A percentile compares a stretch with the other conserved stretches of the same genome.
Conservation (phyloP, 2,113 vertebrate species). For the Aphelocoma coerulescens region DNA sequence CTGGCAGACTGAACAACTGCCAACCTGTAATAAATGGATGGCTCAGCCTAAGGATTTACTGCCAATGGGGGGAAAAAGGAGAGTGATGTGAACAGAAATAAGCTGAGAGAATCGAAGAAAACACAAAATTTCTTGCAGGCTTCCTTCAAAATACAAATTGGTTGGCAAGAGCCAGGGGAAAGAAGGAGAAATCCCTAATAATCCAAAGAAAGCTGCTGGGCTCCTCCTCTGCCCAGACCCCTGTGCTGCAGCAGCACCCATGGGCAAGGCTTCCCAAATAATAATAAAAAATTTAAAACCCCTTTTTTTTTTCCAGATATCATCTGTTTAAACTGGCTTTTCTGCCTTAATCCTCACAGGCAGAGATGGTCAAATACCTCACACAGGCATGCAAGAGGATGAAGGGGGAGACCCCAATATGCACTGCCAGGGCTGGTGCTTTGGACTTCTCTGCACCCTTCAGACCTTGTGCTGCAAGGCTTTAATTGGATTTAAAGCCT, state of each 20-base stretch:
- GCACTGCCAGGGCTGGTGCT: rapidly evolving
- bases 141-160: conserved; percentile 7
- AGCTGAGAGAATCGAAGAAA: conserved; percentile 11
- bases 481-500: neutral
- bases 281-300: neutral
- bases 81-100: conserved; percentile 28
- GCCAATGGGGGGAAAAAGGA: conserved; percentile 1
- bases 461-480: neutral
- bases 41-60: conserved; percentile 61
- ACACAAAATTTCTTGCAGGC: conserved; percentile 20
- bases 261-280: neutral
- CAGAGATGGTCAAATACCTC: neutral
- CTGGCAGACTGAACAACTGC: conserved; percentile 55
- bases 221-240: neutral
- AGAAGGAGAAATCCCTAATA: neutral
- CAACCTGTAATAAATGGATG: conserved; percentile 52
- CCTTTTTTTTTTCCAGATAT: neutral
- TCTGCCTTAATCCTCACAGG: neutral
- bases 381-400: rapidly evolving
- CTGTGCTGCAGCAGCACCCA: neutral
- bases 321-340: neutral
- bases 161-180: neutral
- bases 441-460: neutral
- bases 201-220: neutral
- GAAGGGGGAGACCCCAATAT: neutral